Conservation (phyloP, 2,113 vertebrate species). For the Pungitius pungitius region DNA sequence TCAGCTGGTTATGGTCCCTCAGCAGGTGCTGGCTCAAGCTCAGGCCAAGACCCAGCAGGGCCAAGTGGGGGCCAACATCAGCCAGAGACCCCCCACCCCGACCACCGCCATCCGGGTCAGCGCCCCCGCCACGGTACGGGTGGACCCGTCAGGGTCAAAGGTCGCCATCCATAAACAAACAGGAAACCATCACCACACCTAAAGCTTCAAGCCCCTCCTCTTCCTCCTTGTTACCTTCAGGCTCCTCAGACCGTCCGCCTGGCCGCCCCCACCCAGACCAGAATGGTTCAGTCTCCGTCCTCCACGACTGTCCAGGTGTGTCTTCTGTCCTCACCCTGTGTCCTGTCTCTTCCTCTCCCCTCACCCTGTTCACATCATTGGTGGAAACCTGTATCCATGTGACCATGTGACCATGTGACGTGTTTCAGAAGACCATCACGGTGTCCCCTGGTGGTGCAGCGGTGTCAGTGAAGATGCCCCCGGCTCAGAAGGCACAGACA, state of each 20-base stretch:
- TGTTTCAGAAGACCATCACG: constrained; percentile 68
- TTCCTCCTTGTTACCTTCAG: constrained; percentile 46
- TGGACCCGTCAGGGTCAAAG: background rate
- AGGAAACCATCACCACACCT: background rate
- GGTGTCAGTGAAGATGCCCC: constrained; percentile 70
- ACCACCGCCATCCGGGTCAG: constrained; percentile 82
- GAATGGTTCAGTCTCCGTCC: constrained; percentile 77
- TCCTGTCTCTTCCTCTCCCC: background rate
- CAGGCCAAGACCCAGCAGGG: constrained; percentile 81
- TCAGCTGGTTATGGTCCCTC: constrained; percentile 88
- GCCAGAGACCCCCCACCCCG: constrained; percentile 79
- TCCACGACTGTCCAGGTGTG: constrained; percentile 57
- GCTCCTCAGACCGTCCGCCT: constrained; percentile 76
- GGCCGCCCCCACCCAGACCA: constrained; percentile 74
- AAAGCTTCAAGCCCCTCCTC: background rate
- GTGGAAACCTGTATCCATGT: background rate
- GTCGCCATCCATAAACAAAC: background rate
- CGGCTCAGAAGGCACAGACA: constrained; percentile 73
- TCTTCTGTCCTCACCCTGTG: background rate
- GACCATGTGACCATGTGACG: background rate
- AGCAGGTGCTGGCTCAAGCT: constrained; percentile 87
- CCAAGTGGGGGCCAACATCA: constrained; percentile 78
- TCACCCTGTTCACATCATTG: no score
- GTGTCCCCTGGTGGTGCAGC: constrained; percentile 66
- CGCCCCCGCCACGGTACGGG: constrained; percentile 77